Base-by-base conservation (phyloP, 2,113 vertebrate species). In the Chrysochloris asiatica region DNA sequence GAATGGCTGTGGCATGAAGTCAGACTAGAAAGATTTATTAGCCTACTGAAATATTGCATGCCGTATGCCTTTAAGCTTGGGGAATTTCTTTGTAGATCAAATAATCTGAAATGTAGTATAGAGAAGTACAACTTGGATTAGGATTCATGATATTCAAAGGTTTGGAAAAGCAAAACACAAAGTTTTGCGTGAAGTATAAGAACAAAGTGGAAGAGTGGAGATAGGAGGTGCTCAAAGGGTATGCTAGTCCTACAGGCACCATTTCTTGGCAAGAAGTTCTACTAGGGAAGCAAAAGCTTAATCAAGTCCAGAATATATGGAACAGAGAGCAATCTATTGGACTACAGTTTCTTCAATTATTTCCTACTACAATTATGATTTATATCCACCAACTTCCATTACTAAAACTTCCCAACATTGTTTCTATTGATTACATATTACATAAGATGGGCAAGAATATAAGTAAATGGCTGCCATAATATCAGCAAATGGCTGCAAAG, bases 341-440 rank as follows among this genome's bases (percentile, higher is more conserved):
- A 56, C 43, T 82, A 59, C 30, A 38, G 16, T 65, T 81, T 82
- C 69, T 24, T 24, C n/a, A 26, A 36, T n/a, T 76, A 36, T 30
- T 33, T 48, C 61, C 45, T 88, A 19, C n/a, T 61, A 43, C 14
- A 65, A 86, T 86, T 71, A 59, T n/a, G n/a, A 48, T 72, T 75
- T 81, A 17, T 86, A 75, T 47, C 67, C 52, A 93, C 71, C 45
- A 83, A 48, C 38, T 81, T 86, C 41, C 69, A 61, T n/a, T 67
- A 75, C 48, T 88, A 63, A 88, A 33, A 52, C 28, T 16, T 33
- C 30, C 12, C 36, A 45, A 9, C 12, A 7, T n/a, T 88, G 9
- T 80, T 30, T 80, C 19, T 50, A 33, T 65, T 50, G 50, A 26
- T 63, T 50, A 30, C 2, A 13, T 90, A 61, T 83, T 28, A 85